Conservation (phyloP, 2,797 vertebrate genomes). For the Cyprinodon diabolis region DNA sequence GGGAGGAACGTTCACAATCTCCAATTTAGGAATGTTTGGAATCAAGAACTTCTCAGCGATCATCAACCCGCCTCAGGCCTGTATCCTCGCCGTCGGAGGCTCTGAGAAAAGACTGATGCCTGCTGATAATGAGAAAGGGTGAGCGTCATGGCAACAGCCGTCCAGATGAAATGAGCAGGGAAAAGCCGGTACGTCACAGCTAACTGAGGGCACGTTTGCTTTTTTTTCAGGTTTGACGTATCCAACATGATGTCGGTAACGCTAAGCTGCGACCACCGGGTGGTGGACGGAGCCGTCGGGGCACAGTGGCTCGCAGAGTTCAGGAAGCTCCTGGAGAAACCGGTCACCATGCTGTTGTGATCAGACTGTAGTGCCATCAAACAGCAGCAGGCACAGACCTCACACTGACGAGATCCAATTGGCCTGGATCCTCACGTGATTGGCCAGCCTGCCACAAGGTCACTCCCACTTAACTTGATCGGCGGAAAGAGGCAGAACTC, state of each 20-base stretch:
- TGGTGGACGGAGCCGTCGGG: constrained; percentile 95
- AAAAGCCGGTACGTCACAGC: neutral
- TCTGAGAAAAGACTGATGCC: constrained; percentile 91
- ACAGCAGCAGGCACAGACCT: constrained; percentile 45
- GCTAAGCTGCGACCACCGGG: constrained; percentile 96
- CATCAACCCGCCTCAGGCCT: constrained; percentile 97
- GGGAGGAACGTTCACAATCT: constrained; percentile 98
- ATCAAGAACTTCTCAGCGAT: constrained; percentile 98
- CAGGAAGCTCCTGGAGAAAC: constrained; percentile 94
- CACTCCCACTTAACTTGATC: constrained; percentile 64
- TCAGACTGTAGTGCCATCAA: constrained; percentile 46
- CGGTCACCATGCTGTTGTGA: constrained; percentile 94
- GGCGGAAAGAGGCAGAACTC: constrained; percentile 53
- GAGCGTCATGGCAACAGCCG: constrained; percentile 32
- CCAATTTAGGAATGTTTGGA: constrained; percentile 98
- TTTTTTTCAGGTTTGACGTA: constrained; percentile 87
- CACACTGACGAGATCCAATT: constrained; percentile 53
- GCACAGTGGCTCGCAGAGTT: constrained; percentile 98
- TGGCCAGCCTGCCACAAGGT: constrained; percentile 57
- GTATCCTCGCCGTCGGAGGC: constrained; percentile 94
- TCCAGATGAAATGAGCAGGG: fast-evolving
- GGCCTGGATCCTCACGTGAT: constrained; percentile 52
- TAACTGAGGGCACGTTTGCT: neutral
- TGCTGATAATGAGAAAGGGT: constrained; percentile 96
- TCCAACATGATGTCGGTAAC: constrained; percentile 95